Conservation (phyloP, 2,113 vertebrate species). For the Agelaius tricolor region DNA sequence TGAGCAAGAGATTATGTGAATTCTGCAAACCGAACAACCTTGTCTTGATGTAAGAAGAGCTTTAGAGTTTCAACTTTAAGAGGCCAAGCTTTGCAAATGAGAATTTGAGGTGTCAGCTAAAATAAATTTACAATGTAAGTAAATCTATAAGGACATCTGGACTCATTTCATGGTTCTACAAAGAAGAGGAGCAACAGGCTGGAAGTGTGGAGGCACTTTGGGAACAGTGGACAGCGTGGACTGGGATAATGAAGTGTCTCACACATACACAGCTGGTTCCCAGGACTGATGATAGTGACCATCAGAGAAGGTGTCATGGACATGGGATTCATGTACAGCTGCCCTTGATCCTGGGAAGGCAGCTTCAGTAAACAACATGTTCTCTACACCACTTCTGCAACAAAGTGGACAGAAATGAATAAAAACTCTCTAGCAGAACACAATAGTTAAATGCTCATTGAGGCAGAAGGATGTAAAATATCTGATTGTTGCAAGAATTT, state of each 20-base stretch:
- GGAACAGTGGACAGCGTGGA: rapidly evolving
- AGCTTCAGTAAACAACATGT: not conserved
- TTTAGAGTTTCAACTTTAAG: not conserved
- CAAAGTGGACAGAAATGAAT: not conserved
- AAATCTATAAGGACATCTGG: not conserved
- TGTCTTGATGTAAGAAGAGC: not conserved
- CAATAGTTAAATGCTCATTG: not conserved
- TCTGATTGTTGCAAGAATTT: rapidly evolving
- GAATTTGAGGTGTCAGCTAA: not conserved
- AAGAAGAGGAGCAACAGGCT: not conserved
- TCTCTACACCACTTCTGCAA: not conserved
- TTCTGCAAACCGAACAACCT: not conserved
- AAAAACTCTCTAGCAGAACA: not conserved
- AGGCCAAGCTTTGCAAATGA: not conserved
- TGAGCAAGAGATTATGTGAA: not conserved
- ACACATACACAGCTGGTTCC: not conserved
- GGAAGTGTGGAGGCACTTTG: not conserved
- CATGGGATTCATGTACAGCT: not conserved
- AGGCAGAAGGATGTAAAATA: not conserved
- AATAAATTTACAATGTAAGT: not conserved
- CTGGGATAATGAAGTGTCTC: not conserved
- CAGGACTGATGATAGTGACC: not conserved
- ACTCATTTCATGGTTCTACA: not conserved
- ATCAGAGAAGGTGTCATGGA: not conserved
- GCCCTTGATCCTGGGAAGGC: not conserved